Conservation (phyloP, 2,797 vertebrate genomes). For the Tenualosa ilisha region DNA sequence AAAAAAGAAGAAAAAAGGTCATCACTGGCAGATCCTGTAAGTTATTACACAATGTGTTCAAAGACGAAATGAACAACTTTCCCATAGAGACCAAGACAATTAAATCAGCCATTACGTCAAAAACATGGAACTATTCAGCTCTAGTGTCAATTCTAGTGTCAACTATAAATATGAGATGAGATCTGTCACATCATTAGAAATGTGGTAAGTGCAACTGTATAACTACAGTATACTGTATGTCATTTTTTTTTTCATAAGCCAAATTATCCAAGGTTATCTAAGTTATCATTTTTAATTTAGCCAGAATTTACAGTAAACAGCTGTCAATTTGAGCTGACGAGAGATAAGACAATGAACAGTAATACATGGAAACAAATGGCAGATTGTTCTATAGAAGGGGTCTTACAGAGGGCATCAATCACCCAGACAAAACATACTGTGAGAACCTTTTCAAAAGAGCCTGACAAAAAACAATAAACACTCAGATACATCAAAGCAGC, state of each 20-base stretch:
- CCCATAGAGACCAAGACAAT: not conserved
- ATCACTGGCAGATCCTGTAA: not conserved
- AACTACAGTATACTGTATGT: not conserved
- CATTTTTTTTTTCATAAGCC: not conserved
- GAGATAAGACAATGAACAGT: not conserved
- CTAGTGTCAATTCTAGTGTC: not conserved
- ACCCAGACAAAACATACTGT: not conserved
- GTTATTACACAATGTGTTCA: not conserved
- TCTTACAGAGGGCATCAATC: constrained; percentile 6
- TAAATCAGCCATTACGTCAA: not conserved
- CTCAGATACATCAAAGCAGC: not conserved
- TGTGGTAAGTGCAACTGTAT: not conserved
- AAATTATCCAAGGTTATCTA: not conserved
- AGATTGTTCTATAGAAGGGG: constrained; percentile 20
- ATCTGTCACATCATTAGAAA: not conserved
- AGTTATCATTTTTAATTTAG: not conserved
- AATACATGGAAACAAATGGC: not conserved
- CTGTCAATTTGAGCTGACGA: not conserved
- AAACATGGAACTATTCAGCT: not conserved
- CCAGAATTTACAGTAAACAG: constrained; percentile 40
- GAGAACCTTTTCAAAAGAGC: no score
- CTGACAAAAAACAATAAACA: not conserved
- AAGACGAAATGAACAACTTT: not conserved
- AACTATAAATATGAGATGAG: not conserved
- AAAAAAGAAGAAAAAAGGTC: not conserved